These are phyloP conservation scores for Anseranas semipalmata DNA, from an alignment of 2,113 vertebrate species.

Conservation along the genomic window DNA sequence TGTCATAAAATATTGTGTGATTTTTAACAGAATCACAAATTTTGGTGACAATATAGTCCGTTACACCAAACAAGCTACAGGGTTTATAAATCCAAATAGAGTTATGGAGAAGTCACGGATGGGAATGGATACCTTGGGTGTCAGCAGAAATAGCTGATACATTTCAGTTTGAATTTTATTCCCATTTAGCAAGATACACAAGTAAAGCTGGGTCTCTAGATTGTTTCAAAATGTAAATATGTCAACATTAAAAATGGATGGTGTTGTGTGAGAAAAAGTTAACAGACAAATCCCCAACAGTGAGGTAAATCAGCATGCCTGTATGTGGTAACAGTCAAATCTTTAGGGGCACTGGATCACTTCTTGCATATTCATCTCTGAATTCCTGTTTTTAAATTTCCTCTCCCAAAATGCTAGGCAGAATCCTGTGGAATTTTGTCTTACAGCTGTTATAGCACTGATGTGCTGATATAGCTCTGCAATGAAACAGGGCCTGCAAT, in stretches of 20 bases:
- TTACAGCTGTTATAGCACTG: neutral
- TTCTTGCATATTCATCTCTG: neutral
- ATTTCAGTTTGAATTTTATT: conserved; percentile 1
- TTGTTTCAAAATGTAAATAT: neutral
- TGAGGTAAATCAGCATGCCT: neutral
- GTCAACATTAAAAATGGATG: neutral
- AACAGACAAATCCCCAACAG: neutral
- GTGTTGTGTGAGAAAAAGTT: neutral
- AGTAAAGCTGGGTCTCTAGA: neutral
- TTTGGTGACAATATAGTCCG: neutral
- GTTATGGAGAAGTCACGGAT: neutral
- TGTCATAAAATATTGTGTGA: neutral
- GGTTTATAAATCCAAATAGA: neutral
- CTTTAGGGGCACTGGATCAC: neutral
- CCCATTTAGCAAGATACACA: neutral
- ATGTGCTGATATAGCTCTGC: too few relatives aligned
- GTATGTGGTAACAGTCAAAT: neutral
- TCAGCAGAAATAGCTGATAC: neutral
- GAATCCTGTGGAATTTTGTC: neutral
- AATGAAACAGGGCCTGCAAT: neutral
- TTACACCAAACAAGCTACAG: neutral
- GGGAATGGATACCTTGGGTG: neutral
- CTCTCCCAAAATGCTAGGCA: neutral
- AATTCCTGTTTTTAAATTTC: neutral
- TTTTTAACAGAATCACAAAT: neutral